Base-by-base conservation (phyloP, 2,113 vertebrate species). In the Saccopteryx bilineata region DNA sequence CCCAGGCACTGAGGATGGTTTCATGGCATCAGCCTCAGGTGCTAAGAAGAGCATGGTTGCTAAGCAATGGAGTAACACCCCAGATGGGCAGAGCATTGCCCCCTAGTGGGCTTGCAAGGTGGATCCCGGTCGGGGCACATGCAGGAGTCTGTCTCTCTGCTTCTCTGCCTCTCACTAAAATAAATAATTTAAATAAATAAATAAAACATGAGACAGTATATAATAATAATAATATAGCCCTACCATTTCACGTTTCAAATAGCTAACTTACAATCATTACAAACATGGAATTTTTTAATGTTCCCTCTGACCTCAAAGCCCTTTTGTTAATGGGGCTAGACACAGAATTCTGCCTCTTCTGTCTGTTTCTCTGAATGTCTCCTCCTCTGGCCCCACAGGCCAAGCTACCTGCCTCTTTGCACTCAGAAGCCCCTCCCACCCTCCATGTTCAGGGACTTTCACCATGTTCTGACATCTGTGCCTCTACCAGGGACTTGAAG, bases 401-500 rank as follows among this genome's bases (percentile, higher is more conserved):
- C 81, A 76, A 87, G 75, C 87, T 48, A 90, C 83, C 79, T 87
- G 69, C 65, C 48, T 90, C 33, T 89, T 85, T 83, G 89, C 79
- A 56, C 65, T 94, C 28, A 71, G 75, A 95, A 91, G 31, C 39
- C 63, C 52, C 39, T 83, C 46, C 31, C 19, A 19, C 10, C 56
- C 13, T 26, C 26, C 5, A 0, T 24, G 31, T 61, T 91, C 48
- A 54, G 52, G 39, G 46, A 65, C 13, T 10, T 39, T 21, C 58
- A 72, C 46, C 18, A 5, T 63, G 91, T 88, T 93, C 68, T 86
- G 91, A 83, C 86, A 85, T 85, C 96, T 91, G 90, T 17, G 52
- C 56, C 91, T 92, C 82, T 46, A 78, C 91, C 46, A 58, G 61
- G 52, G 85, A 91, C 86, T 78, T 72, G 69, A 95, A 95, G 65